phyloP scores from a whole-genome alignment of 92 coral and sea anemone species.

The Umimayanthus chanpuru region DNA sequence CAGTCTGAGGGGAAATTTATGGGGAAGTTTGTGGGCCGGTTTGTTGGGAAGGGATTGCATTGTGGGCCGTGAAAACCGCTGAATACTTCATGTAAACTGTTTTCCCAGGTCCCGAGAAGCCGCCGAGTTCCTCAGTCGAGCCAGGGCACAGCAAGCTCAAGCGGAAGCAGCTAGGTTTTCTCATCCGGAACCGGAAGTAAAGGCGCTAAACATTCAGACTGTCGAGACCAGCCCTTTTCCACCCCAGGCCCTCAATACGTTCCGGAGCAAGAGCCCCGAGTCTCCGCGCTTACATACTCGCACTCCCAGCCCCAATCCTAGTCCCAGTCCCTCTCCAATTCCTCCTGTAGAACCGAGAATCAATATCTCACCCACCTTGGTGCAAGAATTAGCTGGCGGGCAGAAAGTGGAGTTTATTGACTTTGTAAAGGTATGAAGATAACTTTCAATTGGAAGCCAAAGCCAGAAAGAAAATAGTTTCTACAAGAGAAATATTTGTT shows the following conservation, averaged over 20 bases:
- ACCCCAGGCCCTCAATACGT: not conserved
- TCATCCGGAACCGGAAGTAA: constrained; percentile 62
- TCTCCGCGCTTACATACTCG: constrained; percentile 32
- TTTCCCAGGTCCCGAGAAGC: constrained; percentile 73
- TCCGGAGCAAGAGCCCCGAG: constrained; percentile 46
- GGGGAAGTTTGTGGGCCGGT: too few relatives aligned
- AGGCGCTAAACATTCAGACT: constrained; percentile 67
- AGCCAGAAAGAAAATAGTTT: not conserved
- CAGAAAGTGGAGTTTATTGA: constrained; percentile 87
- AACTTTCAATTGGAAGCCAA: too few relatives aligned
- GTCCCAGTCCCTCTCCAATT: constrained; percentile 57
- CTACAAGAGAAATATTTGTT: not conserved
- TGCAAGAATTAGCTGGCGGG: constrained; percentile 86
- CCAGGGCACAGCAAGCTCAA: constrained; percentile 58
- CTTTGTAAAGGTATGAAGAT: constrained; percentile 68
- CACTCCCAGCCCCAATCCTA: constrained; percentile 46
- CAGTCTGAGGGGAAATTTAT: too few relatives aligned
- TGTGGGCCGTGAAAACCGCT: not conserved
- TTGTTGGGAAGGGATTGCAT: too few relatives aligned
- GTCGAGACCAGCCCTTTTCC: constrained; percentile 48
- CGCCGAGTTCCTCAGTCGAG: constrained; percentile 72
- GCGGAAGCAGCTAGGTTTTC: constrained; percentile 45
- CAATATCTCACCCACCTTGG: constrained; percentile 77
- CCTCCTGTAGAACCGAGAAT: constrained; percentile 66
- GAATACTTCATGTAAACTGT: too few relatives aligned